phyloP scores from a whole-genome alignment of 2,888 invertebrate genomes.

The Monopis laevigella region DNA sequence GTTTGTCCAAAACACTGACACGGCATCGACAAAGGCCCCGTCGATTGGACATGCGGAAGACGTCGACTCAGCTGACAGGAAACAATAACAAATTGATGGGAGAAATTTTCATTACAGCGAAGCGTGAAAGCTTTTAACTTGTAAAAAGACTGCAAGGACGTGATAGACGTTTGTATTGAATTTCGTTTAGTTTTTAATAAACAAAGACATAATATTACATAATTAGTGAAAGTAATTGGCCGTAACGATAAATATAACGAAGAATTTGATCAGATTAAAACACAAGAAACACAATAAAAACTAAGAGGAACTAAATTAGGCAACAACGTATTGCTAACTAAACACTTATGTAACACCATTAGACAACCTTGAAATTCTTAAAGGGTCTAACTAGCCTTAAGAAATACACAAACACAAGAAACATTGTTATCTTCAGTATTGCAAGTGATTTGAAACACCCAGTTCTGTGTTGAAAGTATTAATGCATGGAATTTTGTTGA shows the following conservation, averaged over 20 bases:
- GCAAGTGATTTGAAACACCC: slow-evolving; percentile 4
- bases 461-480: slow-evolving; percentile 1
- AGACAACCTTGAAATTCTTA: slow-evolving; percentile 8
- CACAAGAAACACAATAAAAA: no score
- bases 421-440: not conserved
- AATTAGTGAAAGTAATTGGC: no score
- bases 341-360: slow-evolving; percentile 5
- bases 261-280: no score
- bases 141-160: not conserved
- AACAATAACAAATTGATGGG: slow-evolving; percentile 34
- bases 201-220: no score
- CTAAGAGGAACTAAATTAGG: not conserved
- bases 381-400: slow-evolving; percentile 2
- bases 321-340: no score
- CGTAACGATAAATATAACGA: no score
- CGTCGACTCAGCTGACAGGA: slow-evolving; percentile 27
- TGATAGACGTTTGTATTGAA: no score
- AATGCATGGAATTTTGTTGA: slow-evolving; percentile 21
- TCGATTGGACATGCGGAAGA: slow-evolving; percentile 33
- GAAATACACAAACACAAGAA: not conserved
- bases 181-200: no score
- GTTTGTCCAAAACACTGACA: slow-evolving; percentile 40
- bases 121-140: not conserved
- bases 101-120: slow-evolving; percentile 29
- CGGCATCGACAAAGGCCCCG: slow-evolving; percentile 46